These are phyloP conservation scores for Heloderma charlesbogerti DNA, from an alignment of 2,113 vertebrate species.

Conservation along the genomic window DNA sequence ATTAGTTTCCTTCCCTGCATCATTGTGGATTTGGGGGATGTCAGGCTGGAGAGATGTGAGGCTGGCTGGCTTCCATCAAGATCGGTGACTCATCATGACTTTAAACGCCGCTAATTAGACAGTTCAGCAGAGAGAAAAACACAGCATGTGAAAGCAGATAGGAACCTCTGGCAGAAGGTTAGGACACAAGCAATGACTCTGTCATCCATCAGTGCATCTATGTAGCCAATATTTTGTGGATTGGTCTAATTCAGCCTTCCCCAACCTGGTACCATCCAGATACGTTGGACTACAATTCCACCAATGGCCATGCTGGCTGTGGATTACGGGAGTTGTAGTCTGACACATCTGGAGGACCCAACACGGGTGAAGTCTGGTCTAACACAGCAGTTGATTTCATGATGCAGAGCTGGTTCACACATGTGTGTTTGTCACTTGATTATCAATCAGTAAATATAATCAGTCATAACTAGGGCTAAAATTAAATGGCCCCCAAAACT, in stretches of 20 bases:
- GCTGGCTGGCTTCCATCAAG: not conserved
- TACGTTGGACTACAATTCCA: too few relatives aligned
- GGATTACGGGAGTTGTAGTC: too few relatives aligned
- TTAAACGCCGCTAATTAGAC: not conserved
- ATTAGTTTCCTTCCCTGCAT: not conserved
- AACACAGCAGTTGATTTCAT: not conserved
- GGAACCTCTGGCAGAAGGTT: constrained; percentile 18
- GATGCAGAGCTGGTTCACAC: not conserved
- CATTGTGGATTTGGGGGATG: not conserved
- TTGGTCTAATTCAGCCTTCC: too few relatives aligned
- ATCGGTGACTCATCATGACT: constrained; percentile 20
- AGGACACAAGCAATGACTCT: not conserved
- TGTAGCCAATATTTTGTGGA: not conserved
- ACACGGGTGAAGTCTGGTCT: too few relatives aligned
- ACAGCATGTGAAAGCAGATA: not conserved
- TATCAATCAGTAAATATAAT: not conserved
- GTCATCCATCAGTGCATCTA: fast-evolving
- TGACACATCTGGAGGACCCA: too few relatives aligned
- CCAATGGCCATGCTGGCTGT: too few relatives aligned
- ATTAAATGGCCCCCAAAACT: not conserved
- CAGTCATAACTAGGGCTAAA: not conserved
- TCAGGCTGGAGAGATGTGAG: not conserved
- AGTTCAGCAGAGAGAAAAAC: constrained; percentile 25
- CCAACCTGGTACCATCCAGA: too few relatives aligned
- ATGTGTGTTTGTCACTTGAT: not conserved